Percentiles rank a stretch among this genome's conserved stretches.
These are phyloP conservation scores for Trissolcus basalis DNA, from an alignment of 1,140 invertebrate genomes.

Conservation along the genomic window DNA sequence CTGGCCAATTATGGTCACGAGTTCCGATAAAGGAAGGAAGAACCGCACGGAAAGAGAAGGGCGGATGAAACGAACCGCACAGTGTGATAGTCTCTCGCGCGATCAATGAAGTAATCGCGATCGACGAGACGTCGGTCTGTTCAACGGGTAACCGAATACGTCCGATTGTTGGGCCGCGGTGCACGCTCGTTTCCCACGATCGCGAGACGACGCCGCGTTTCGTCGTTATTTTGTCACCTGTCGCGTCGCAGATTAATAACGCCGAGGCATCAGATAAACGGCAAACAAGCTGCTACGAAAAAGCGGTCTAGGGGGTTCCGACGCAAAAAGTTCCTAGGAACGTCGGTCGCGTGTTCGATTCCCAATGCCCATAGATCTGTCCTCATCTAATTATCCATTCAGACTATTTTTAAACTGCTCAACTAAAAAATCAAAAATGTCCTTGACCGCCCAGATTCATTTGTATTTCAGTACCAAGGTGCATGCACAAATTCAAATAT, in stretches of 20 bases:
- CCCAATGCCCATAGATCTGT: too few relatives aligned
- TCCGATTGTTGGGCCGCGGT: conserved; percentile 37
- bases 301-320: conserved; percentile 12
- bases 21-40: conserved; percentile 13
- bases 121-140: conserved; percentile 42
- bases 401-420: too few relatives aligned
- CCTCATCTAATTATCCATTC: too few relatives aligned
- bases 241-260: conserved; percentile 51
- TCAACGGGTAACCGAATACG: conserved; percentile 48
- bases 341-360: conserved; percentile 14
- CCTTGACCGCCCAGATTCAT: too few relatives aligned
- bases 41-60: conserved; percentile 1
- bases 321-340: conserved; percentile 18
- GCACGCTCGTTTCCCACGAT: conserved; percentile 51
- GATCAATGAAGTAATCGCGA: conserved; percentile 58
- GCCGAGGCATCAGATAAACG: conserved; percentile 39
- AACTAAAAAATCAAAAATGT: too few relatives aligned
- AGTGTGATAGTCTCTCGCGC: conserved; percentile 39
- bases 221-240: conserved; percentile 55
- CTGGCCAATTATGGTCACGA: conserved; percentile 39
- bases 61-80: conserved; percentile 34
- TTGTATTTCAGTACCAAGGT: too few relatives aligned
- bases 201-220: conserved; percentile 18
- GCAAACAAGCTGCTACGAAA: conserved; percentile 34
- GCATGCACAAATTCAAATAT: too few relatives aligned